phyloP scores from a whole-genome alignment of 2,797 vertebrate genomes.

The Danio choprae region DNA sequence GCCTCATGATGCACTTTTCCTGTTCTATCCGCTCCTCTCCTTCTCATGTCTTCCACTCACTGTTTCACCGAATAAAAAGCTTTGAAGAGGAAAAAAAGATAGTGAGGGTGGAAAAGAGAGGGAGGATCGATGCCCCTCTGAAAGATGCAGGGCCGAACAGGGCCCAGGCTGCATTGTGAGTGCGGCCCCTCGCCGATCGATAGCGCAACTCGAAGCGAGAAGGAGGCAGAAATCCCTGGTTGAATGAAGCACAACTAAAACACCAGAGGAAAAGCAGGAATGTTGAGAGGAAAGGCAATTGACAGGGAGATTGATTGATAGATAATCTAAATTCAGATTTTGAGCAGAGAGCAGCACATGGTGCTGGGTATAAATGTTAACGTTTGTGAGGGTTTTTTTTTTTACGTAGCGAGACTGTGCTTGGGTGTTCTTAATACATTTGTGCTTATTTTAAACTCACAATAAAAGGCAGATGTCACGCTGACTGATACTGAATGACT shows the following conservation, averaged over 20 bases:
- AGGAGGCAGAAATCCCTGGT: constrained; percentile 57
- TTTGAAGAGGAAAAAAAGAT: constrained; percentile 72
- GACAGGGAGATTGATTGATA: constrained; percentile 65
- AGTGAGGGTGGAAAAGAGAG: constrained; percentile 63
- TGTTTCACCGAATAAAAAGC: constrained; percentile 74
- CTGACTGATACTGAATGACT: neutral
- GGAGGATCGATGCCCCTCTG: constrained; percentile 76
- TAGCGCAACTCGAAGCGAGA: constrained; percentile 63
- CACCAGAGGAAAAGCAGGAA: constrained; percentile 62
- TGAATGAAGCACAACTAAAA: constrained; percentile 52
- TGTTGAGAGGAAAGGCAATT: constrained; percentile 61
- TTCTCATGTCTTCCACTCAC: constrained; percentile 59
- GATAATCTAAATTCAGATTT: constrained; percentile 60
- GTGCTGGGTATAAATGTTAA: constrained; percentile 10
- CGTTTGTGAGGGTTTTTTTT: constrained; percentile 3
- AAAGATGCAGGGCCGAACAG: constrained; percentile 73
- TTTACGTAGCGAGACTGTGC: constrained; percentile 1
- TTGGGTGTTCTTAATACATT: constrained; percentile 17
- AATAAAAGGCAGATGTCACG: constrained; percentile 22
- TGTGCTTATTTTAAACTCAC: neutral
- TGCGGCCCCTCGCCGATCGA: constrained; percentile 71
- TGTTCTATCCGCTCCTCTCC: constrained; percentile 41
- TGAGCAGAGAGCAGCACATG: constrained; percentile 26
- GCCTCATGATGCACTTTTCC: constrained; percentile 59
- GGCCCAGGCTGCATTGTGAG: constrained; percentile 73